Evolutionary conservation across 2,797 vertebrate species (phyloP).

Genomic region (Phalanger gymnotis): DNA sequence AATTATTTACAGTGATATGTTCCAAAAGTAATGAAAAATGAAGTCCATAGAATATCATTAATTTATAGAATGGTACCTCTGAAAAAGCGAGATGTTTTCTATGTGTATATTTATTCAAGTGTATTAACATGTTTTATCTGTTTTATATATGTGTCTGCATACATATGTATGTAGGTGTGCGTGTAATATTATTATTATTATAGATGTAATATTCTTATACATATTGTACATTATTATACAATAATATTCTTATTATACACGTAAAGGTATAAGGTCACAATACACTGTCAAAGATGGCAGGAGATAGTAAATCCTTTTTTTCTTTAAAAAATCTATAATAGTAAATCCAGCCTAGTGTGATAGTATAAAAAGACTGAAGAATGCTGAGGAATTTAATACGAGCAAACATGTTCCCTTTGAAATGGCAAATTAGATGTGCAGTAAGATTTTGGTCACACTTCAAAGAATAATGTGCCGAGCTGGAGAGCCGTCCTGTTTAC

Average conservation of each 20-base stretch:
- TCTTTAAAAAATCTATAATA: conserved; percentile 33
- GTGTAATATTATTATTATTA: background rate
- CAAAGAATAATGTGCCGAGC: conserved; percentile 80
- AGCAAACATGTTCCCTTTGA: conserved; percentile 82
- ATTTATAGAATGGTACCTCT: background rate
- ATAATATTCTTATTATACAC: background rate
- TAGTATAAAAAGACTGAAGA: conserved; percentile 60
- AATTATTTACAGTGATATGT: background rate
- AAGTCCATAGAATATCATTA: background rate
- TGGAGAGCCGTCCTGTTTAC: conserved; percentile 81
- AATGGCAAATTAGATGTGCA: conserved; percentile 83
- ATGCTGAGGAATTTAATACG: conserved; percentile 76
- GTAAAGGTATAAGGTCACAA: background rate
- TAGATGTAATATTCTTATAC: background rate
- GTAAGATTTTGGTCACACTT: conserved; percentile 83
- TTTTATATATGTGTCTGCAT: background rate
- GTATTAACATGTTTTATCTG: background rate
- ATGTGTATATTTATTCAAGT: conserved; percentile 30
- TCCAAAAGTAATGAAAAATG: conserved; percentile 14
- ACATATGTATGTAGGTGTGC: background rate
- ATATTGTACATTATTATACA: no score
- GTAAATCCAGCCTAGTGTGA: conserved; percentile 65
- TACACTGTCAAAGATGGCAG: background rate
- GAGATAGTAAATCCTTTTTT: conserved; percentile 6
- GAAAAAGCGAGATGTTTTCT: background rate